Conservation (phyloP, 2,797 vertebrate species). For the Poeciliopsis paucimaculata region DNA sequence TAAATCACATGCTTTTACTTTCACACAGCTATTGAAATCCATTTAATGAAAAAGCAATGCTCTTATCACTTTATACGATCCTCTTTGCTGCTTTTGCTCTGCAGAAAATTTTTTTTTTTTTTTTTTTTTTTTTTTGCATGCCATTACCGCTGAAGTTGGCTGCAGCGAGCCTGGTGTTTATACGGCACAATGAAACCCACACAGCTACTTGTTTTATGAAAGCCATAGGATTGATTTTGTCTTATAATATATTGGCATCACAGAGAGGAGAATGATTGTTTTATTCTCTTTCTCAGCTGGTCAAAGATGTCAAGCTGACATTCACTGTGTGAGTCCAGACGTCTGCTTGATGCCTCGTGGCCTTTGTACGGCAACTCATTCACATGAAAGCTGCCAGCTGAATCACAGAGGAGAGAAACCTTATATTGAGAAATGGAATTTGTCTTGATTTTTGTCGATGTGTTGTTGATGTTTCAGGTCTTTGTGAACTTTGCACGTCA, state of each 20-base stretch:
- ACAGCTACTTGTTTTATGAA: constrained; percentile 61
- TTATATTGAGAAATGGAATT: constrained; percentile 7
- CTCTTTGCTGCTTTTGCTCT: constrained; percentile 38
- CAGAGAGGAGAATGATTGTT: constrained; percentile 68
- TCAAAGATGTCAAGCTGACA: constrained; percentile 71
- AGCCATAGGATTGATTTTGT: constrained; percentile 60
- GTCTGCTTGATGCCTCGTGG: constrained; percentile 55
- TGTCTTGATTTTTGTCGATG: constrained; percentile 23
- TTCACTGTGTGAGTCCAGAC: constrained; percentile 55
- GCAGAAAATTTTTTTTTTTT: constrained; percentile 19
- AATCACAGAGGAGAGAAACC: neutral
- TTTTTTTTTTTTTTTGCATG: constrained; percentile 2
- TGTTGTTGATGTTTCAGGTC: constrained; percentile 67
- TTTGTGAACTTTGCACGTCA: constrained; percentile 83
- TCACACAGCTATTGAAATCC: constrained; percentile 28
- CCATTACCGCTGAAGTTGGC: constrained; percentile 32
- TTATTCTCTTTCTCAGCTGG: constrained; percentile 68
- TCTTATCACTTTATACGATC: constrained; percentile 62
- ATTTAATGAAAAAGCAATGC: constrained; percentile 65
- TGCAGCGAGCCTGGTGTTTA: constrained; percentile 32
- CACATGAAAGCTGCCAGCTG: constrained; percentile 40
- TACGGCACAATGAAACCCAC: constrained; percentile 66
- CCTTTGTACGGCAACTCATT: constrained; percentile 56
- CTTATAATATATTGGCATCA: constrained; percentile 67
- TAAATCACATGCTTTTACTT: constrained; percentile 46